Percentiles rank a stretch among this genome's conserved stretches.
phyloP scores from a whole-genome alignment of 2,113 vertebrate genomes.

The Halcyon malimbica region DNA sequence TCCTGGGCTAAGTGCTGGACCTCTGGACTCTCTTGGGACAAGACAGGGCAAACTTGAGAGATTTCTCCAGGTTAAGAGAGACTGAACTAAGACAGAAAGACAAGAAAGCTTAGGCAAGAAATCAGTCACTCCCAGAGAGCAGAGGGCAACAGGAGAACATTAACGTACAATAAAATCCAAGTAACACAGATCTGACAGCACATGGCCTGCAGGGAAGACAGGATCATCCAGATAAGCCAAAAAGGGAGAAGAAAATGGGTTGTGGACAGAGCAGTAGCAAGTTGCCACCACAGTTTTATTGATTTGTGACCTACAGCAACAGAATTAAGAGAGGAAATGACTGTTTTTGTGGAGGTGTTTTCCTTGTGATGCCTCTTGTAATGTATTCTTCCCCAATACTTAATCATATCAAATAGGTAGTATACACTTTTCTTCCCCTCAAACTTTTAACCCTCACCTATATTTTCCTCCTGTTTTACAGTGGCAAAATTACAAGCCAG shows the following conservation, averaged over 20 bases:
- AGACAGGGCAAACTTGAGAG: rapidly evolving
- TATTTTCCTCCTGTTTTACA: background rate
- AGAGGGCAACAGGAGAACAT: background rate
- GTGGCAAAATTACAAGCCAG: background rate
- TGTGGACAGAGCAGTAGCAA: background rate
- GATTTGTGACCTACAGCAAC: background rate
- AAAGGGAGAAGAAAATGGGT: background rate
- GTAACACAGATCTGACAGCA: background rate
- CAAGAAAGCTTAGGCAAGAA: background rate
- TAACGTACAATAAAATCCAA: background rate
- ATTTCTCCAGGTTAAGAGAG: background rate
- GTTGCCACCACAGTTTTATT: background rate
- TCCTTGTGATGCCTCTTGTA: background rate
- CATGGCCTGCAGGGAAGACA: background rate
- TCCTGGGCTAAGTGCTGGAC: background rate
- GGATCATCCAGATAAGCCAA: background rate
- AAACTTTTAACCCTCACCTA: background rate
- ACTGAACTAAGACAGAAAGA: background rate
- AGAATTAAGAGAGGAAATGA: background rate
- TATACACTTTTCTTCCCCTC: background rate
- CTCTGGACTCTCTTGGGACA: background rate
- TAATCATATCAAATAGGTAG: background rate
- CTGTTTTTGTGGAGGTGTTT: background rate
- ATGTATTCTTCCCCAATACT: background rate
- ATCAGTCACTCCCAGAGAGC: background rate